Conservation (phyloP, 1,140 invertebrate genomes). For the Pseudachorutes palmiensis region DNA sequence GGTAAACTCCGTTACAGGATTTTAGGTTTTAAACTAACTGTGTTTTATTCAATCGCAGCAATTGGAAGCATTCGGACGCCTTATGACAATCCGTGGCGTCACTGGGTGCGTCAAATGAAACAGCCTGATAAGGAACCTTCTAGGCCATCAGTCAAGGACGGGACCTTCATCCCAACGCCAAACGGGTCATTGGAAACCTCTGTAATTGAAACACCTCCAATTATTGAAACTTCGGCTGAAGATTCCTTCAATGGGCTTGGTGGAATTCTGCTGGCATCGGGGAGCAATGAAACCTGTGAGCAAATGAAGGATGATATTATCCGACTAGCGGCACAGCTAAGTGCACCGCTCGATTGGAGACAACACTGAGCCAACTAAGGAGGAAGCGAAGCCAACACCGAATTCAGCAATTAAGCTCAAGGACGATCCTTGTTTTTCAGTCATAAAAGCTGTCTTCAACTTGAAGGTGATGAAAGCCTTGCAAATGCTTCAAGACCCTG, state of each 20-base stretch:
- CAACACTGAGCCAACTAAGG: not conserved
- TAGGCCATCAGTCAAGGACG: not conserved
- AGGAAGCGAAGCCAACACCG: not conserved
- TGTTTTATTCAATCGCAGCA: too few species aligned
- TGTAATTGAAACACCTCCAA: not conserved
- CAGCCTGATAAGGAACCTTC: not conserved
- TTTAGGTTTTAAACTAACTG: too few species aligned
- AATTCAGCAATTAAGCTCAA: not conserved
- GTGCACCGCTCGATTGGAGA: not conserved
- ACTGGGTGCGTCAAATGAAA: not conserved
- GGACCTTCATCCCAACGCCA: not conserved
- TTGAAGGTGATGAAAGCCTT: not conserved
- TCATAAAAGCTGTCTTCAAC: not conserved
- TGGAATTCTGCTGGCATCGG: not conserved
- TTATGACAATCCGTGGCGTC: not conserved
- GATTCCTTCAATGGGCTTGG: not conserved
- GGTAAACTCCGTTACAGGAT: too few species aligned
- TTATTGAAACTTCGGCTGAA: not conserved
- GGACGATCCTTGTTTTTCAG: not conserved
- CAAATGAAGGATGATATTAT: not conserved
- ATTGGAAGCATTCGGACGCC: too few species aligned
- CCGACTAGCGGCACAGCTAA: not conserved
- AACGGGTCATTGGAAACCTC: not conserved
- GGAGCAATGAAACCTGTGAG: not conserved
- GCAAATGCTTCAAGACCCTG: not conserved